Conservation (phyloP, 1,140 invertebrate genomes). For the Sycophaga agraensis region DNA sequence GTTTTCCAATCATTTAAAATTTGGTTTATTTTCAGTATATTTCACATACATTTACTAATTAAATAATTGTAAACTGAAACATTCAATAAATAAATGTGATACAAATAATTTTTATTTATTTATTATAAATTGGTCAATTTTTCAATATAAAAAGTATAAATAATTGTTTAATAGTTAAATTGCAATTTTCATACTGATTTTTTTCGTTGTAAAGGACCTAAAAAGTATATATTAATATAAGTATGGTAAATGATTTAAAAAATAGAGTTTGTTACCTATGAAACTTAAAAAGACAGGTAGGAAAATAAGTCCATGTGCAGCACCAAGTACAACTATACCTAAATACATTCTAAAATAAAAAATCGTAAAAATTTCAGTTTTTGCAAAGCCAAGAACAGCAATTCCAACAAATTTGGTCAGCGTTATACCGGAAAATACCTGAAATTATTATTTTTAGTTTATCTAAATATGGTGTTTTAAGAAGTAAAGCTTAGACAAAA, state of each 20-base stretch:
- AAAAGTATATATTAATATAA: neutral
- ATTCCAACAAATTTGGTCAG: constrained; percentile 96
- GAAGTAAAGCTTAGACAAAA: neutral
- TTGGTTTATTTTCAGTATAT: too few relatives aligned
- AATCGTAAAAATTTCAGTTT: constrained; percentile 95
- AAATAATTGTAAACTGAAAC: constrained; percentile 19
- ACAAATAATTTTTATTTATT: constrained; percentile 3
- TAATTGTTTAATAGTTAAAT: neutral
- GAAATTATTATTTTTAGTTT: neutral
- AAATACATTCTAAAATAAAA: constrained; percentile 99
- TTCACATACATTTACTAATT: too few relatives aligned
- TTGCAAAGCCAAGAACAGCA: constrained; percentile 90
- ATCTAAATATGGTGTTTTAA: neutral
- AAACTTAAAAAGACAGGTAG: constrained; percentile 94
- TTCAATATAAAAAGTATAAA: neutral
- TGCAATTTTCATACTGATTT: neutral
- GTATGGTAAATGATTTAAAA: neutral
- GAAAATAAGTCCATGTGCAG: constrained; percentile 93
- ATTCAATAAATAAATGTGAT: constrained; percentile 22
- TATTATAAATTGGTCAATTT: neutral
- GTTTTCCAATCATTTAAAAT: constrained; percentile 6
- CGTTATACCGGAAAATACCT: constrained; percentile 91
- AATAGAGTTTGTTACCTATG: constrained; percentile 64
- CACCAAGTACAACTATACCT: constrained; percentile 93
- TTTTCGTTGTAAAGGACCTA: constrained; percentile 1